Percentiles rank a stretch among this genome's conserved stretches.
These are phyloP conservation scores for Sebastes goodei DNA, from an alignment of 2,797 vertebrate species.

Conservation along the genomic window DNA sequence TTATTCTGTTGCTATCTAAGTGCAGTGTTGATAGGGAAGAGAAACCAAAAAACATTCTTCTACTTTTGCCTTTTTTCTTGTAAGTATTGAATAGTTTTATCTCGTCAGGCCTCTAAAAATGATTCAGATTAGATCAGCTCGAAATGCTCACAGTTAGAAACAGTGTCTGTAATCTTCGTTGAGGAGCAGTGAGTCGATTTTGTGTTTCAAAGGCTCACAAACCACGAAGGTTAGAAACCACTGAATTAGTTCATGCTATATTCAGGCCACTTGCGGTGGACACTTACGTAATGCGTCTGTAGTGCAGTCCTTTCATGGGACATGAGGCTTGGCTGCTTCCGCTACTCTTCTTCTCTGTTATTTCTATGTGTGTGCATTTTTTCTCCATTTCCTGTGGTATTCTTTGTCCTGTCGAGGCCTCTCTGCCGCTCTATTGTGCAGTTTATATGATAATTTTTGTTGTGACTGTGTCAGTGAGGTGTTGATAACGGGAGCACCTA, in stretches of 20 bases:
- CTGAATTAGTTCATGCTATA: neutral
- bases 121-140: neutral
- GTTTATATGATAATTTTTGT: neutral
- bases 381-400: neutral
- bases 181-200: neutral
- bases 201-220: neutral
- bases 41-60: neutral
- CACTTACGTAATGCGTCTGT: neutral
- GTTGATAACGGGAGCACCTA: neutral
- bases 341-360: neutral
- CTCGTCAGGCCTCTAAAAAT: neutral
- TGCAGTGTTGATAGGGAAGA: neutral
- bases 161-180: neutral
- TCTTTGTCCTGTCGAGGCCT: neutral
- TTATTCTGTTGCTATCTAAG: neutral
- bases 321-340: neutral
- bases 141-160: neutral
- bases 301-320: neutral
- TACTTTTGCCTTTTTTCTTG: neutral
- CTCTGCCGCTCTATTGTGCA: neutral
- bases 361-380: neutral
- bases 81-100: neutral
- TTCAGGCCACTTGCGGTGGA: neutral
- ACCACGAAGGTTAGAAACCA: neutral
- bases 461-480: neutral